Percentiles rank a stretch among this genome's conserved stretches.
Evolutionary conservation across 2,888 invertebrate genomes (phyloP).

Genomic region (Drosophila recens): DNA sequence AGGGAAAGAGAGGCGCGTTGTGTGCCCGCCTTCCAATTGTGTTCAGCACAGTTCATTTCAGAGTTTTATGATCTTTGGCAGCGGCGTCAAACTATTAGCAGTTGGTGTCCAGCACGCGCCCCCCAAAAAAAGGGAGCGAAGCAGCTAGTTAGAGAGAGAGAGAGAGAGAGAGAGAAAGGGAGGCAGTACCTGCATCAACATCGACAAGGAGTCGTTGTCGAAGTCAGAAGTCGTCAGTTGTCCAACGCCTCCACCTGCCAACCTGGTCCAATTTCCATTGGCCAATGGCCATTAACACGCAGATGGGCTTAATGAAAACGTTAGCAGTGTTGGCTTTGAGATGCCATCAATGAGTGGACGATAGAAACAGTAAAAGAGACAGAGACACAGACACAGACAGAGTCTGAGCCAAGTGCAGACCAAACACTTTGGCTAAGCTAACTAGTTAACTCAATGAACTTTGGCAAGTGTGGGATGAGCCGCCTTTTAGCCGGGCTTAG

Average conservation of each 20-base stretch:
- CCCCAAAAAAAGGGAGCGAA: background rate
- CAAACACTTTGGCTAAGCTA: slow-evolving; percentile 27
- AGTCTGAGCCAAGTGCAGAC: background rate
- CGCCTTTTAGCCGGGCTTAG: slow-evolving; percentile 45
- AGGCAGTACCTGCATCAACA: slow-evolving; percentile 9
- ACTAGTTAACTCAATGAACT: slow-evolving; percentile 56
- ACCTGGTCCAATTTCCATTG: slow-evolving; percentile 23
- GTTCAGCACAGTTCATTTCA: background rate
- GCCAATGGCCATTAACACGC: background rate
- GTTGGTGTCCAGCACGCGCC: slow-evolving; percentile 45
- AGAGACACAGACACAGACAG: too few species aligned
- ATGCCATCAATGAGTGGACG: slow-evolving; percentile 33
- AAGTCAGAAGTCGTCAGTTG: slow-evolving; percentile 7
- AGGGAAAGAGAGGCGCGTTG: background rate
- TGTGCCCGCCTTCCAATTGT: slow-evolving; percentile 7
- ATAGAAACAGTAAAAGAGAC: background rate
- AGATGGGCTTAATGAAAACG: slow-evolving; percentile 35
- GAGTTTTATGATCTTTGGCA: slow-evolving; percentile 41
- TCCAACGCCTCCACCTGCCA: slow-evolving; percentile 49
- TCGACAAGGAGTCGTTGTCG: slow-evolving; percentile 9
- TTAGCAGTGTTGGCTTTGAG: background rate
- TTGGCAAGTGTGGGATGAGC: slow-evolving; percentile 38
- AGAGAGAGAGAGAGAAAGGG: background rate
- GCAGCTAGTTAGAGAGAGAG: background rate
- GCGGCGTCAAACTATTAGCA: slow-evolving; percentile 68